Base-by-base conservation (phyloP, 2,888 invertebrate genomes). In the Drosophila nr. perissopoda region DNA sequence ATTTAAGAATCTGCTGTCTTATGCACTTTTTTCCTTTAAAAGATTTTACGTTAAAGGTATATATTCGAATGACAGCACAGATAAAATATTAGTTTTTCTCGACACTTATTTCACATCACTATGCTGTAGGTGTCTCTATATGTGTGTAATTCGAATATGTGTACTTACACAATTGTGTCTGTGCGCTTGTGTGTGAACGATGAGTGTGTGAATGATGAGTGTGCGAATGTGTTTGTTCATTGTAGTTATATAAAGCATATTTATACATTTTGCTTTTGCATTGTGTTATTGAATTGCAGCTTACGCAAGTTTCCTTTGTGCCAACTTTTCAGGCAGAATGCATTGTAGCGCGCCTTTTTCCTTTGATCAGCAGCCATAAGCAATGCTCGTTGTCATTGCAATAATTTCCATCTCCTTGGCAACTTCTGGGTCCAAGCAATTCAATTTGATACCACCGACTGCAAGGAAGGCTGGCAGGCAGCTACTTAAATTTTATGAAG, bases 401-500 rank as follows among this genome's bases (percentile, higher is more conserved):
- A 76, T 80, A 78, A 76, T 78, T 80, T 68, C 62, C 76, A 80
- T 64, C 76, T 80, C 57, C 78, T 78, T 80, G 76, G 51, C 67
- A 80, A 71, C 67, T 49, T 36, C 54, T 36, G 63, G 38, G 52
- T 13, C 70, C 58, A 42, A 60, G 31, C 80, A 76, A 87, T 76
- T 87, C 73, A 84, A 83, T 84, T 87, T 80, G 71, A 72, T 76
- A 66, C 64, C 80, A 72, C 69, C 59, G 65, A 53, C 59, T 45
- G 57, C 31, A 62, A 63, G 63, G 16, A 33, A 51, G 48, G 21
- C 52, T 59, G 61, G 27, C 68, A 52, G 69, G 21, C 49, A 65
- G 72, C 84, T 87, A 81, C 87, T 89, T 80, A 84, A 72, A 82
- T 87, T 85, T 89, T 89, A 85, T 89, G 73, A 74, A 69, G 74